Evolutionary conservation across 2,113 vertebrate genomes (phyloP).

Genomic region (Prochilodus magdalenae): DNA sequence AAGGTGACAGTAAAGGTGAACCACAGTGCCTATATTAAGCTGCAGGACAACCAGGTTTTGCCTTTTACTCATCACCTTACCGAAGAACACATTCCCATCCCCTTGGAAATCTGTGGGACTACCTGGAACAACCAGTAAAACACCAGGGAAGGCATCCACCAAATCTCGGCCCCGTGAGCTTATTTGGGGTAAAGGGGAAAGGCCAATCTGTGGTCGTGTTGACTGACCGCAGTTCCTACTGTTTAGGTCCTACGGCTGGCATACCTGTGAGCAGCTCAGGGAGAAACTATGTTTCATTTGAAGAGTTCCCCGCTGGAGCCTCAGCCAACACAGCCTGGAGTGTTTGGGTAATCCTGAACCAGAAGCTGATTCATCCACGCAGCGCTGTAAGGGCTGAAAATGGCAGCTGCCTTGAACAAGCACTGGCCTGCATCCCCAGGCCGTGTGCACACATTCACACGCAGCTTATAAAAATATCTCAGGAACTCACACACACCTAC

Average conservation of each 20-base stretch:
- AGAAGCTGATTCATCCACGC: neutral
- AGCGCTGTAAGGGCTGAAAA: slow-evolving; percentile 7
- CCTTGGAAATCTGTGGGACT: too few relatives aligned
- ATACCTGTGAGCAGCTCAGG: neutral
- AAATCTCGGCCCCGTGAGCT: too few relatives aligned
- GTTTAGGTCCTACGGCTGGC: neutral
- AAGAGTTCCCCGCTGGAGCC: neutral
- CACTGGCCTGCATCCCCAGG: slow-evolving; percentile 34
- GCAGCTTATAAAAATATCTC: slow-evolving; percentile 1
- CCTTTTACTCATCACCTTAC: too few relatives aligned
- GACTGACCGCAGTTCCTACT: neutral
- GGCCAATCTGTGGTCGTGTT: neutral
- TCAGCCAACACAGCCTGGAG: slow-evolving; percentile 7
- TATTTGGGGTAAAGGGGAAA: neutral
- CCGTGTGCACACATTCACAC: slow-evolving; percentile 5
- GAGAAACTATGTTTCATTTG: neutral
- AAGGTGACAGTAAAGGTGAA: too few relatives aligned
- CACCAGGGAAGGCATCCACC: too few relatives aligned
- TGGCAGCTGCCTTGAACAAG: slow-evolving; percentile 46
- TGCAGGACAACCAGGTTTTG: too few relatives aligned
- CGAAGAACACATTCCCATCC: too few relatives aligned
- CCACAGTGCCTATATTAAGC: too few relatives aligned
- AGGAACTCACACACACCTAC: slow-evolving; percentile 9
- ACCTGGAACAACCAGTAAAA: too few relatives aligned
- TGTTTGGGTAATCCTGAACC: slow-evolving; percentile 13